Conservation (phyloP, 2,888 invertebrate genomes). For the Cataglyphis livida region DNA sequence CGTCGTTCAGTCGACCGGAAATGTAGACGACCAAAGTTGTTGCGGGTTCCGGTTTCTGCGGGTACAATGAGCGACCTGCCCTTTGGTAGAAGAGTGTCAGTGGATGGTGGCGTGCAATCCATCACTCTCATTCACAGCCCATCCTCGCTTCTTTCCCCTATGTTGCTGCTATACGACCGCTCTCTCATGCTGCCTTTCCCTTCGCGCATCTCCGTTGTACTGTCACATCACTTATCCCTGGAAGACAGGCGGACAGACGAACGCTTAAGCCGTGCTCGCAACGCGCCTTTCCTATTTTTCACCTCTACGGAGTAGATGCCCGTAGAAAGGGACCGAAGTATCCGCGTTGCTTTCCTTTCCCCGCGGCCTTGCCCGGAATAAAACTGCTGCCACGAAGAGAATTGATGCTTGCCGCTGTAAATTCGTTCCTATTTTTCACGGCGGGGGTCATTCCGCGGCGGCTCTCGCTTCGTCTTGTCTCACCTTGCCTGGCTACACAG, state of each 20-base stretch:
- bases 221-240: constrained; percentile 70
- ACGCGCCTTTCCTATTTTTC: constrained; percentile 65
- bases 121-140: constrained; percentile 75
- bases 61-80: constrained; percentile 62
- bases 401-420: constrained; percentile 72
- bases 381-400: constrained; percentile 70
- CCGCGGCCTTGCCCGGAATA: constrained; percentile 58
- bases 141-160: constrained; percentile 47
- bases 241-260: constrained; percentile 66
- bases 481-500: constrained; percentile 44
- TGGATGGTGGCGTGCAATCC: constrained; percentile 74
- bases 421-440: constrained; percentile 75
- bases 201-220: constrained; percentile 45
- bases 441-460: constrained; percentile 45
- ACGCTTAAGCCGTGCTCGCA: constrained; percentile 63
- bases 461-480: constrained; percentile 61
- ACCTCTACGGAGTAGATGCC: constrained; percentile 23
- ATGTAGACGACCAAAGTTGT: constrained; percentile 61
- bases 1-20: constrained; percentile 64
- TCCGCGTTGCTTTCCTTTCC: neutral
- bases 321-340: constrained; percentile 45
- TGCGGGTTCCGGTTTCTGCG: constrained; percentile 57
- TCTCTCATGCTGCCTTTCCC: constrained; percentile 43
- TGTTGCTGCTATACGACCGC: constrained; percentile 37
- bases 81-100: constrained; percentile 72